phyloP scores from a whole-genome alignment of 2,888 invertebrate genomes.

The Habroteleia sp. region DNA sequence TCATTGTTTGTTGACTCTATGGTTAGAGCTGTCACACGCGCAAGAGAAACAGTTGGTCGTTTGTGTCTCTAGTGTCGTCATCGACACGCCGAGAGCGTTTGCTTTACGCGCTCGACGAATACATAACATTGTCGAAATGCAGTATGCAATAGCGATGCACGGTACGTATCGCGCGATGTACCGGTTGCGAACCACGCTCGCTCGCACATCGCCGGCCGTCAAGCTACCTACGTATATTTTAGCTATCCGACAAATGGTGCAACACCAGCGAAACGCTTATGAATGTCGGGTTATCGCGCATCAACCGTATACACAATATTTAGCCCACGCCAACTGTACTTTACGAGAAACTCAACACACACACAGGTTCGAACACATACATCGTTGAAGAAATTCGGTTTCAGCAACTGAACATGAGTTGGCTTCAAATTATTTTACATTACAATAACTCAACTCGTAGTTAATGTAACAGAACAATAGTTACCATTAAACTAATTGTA shows the following conservation, averaged over 20 bases:
- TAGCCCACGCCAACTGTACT: conserved; percentile 43
- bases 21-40: conserved; percentile 41
- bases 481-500: conserved; percentile 17
- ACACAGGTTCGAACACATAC: conserved; percentile 8
- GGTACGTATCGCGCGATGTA: conserved; percentile 35
- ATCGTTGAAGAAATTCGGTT: conserved; percentile 21
- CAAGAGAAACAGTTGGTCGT: conserved; percentile 61
- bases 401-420: conserved; percentile 24
- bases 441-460: conserved; percentile 21
- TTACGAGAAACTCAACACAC: conserved; percentile 18
- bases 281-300: conserved; percentile 60
- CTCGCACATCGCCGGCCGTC: conserved; percentile 30
- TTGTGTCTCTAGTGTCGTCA: conserved; percentile 62
- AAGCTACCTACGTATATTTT: conserved; percentile 45
- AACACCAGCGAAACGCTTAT: conserved; percentile 59
- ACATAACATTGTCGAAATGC: conserved; percentile 66
- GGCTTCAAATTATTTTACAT: conserved; percentile 43
- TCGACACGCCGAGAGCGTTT: conserved; percentile 65
- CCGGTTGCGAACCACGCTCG: conserved; percentile 20
- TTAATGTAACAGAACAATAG: conserved; percentile 40
- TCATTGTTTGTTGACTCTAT: conserved; percentile 57
- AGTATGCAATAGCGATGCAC: conserved; percentile 48
- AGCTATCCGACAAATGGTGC: conserved; percentile 58
- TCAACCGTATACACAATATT: conserved; percentile 52
- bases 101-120: conserved; percentile 65